Evolutionary conservation across 1,140 invertebrate genomes (phyloP), one percentile per base, ranked within the genome.

Genomic region (Meloidogyne floridensis): DNA sequence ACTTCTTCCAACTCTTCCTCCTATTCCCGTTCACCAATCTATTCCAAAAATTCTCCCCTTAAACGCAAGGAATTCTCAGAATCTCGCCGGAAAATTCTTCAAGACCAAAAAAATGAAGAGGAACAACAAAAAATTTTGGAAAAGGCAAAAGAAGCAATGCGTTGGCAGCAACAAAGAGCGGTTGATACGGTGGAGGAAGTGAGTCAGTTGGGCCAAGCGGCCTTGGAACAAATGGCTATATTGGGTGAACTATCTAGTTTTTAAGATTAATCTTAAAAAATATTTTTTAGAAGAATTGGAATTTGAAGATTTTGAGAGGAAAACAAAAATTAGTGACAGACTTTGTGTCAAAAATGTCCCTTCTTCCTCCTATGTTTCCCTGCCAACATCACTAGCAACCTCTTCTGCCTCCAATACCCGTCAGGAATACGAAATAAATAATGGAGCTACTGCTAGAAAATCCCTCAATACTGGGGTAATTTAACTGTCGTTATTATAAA

Each of bases 191-290:
- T 65, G 15, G 59, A 65, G n/a, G 59, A 65, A n/a, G 59, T 65
- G 7, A 15, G 59, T 6, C 15, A 65, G 15, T 65, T 65, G n/a
- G 59, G 59, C 2, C 15, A n/a, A 65, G 59, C 59, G 18, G 59
- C 59, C 6, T 65, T 65, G n/a, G 15, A 65, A 65, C 59, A 65
- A 65, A 65, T 65, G 59, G 59, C 59, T n/a, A 65, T 65, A 65
- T n/a, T 65, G n/a, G 59, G 59, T 65, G 47, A 1, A 6, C 5
- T 47, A 47, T 47, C 47, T 8, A 32, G 47, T 47, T 47, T 47
- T 47, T 47, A 47, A 47, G 13, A 90, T 80, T 32, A 32, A 32
- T 2, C 32, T 59, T 15, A 15, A 59, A 15, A 15, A 9, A 15
- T 15, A 15, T 59, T 6, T 59, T 15, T n/a, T 18, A 65, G 59